Evolutionary conservation across 2,113 vertebrate species (phyloP).

Genomic region (Orthonyx spaldingii): DNA sequence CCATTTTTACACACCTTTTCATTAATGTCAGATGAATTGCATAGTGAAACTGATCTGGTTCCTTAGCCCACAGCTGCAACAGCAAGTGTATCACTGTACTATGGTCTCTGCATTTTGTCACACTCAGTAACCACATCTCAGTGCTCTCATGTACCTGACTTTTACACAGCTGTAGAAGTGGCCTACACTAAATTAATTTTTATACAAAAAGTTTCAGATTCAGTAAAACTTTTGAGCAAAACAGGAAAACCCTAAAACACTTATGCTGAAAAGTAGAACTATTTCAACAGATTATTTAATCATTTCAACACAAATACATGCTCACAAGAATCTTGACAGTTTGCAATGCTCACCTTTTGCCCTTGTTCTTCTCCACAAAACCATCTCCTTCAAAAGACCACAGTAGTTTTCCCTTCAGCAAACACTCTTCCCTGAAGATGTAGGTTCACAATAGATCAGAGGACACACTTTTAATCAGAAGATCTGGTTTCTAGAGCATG

Average conservation of each 20-base stretch:
- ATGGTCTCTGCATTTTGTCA: neutral
- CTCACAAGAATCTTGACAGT: neutral
- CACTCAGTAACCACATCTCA: neutral
- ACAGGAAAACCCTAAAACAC: neutral
- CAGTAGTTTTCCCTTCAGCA: neutral
- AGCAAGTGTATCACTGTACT: neutral
- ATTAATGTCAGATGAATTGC: neutral
- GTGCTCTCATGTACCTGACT: neutral
- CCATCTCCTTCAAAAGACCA: neutral
- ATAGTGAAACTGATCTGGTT: neutral
- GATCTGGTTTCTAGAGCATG: neutral
- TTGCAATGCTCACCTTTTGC: neutral
- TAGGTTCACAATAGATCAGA: neutral
- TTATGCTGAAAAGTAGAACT: neutral
- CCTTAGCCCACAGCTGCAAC: neutral
- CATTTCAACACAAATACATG: neutral
- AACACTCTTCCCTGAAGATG: neutral
- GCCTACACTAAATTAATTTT: neutral
- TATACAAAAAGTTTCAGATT: neutral
- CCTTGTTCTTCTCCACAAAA: neutral
- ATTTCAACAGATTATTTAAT: neutral
- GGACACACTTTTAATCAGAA: neutral
- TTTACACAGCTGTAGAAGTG: neutral
- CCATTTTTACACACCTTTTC: neutral
- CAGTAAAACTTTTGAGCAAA: neutral